Percentiles rank a stretch among this genome's conserved stretches.
These are phyloP conservation scores for Magallana nippona DNA, from an alignment of 2,888 invertebrate genomes.

Conservation along the genomic window DNA sequence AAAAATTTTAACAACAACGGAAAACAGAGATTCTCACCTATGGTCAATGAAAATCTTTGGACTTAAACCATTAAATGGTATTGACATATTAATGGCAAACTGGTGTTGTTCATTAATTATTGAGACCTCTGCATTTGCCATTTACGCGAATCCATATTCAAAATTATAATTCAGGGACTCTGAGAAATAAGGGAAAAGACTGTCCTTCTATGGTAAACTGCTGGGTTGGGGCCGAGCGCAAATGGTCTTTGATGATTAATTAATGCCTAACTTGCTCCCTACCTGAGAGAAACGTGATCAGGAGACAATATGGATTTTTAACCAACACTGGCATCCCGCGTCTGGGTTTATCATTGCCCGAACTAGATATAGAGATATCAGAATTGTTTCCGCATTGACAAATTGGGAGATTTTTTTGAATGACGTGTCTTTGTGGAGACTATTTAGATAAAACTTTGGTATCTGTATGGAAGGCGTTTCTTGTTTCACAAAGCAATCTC, in stretches of 20 bases:
- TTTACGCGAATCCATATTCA: slow-evolving; percentile 14
- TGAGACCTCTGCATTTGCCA: slow-evolving; percentile 23
- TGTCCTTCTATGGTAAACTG: background rate
- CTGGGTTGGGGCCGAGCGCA: background rate
- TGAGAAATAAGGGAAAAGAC: background rate
- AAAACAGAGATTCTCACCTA: background rate
- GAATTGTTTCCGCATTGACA: slow-evolving; percentile 35
- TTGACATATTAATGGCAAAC: slow-evolving; percentile 43
- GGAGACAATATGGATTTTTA: slow-evolving; percentile 21
- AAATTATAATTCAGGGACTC: background rate
- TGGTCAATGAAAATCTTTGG: slow-evolving; percentile 18
- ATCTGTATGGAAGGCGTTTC: slow-evolving; percentile 45
- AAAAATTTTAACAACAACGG: background rate
- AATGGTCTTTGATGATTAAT: slow-evolving; percentile 31
- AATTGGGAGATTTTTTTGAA: slow-evolving; percentile 35
- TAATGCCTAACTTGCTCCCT: slow-evolving; percentile 9
- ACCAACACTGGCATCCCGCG: slow-evolving; percentile 10
- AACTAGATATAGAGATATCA: slow-evolving; percentile 20
- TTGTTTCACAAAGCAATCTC: slow-evolving; percentile 40
- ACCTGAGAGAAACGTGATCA: slow-evolving; percentile 24
- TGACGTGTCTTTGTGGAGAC: slow-evolving; percentile 27
- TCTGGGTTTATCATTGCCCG: background rate
- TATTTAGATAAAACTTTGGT: slow-evolving; percentile 34
- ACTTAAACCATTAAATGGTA: slow-evolving; percentile 34
- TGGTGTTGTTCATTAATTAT: slow-evolving; percentile 42